These are phyloP conservation scores for Mesorhabditis spiculigera DNA, from an alignment of 2,888 invertebrate genomes.

Conservation along the genomic window DNA sequence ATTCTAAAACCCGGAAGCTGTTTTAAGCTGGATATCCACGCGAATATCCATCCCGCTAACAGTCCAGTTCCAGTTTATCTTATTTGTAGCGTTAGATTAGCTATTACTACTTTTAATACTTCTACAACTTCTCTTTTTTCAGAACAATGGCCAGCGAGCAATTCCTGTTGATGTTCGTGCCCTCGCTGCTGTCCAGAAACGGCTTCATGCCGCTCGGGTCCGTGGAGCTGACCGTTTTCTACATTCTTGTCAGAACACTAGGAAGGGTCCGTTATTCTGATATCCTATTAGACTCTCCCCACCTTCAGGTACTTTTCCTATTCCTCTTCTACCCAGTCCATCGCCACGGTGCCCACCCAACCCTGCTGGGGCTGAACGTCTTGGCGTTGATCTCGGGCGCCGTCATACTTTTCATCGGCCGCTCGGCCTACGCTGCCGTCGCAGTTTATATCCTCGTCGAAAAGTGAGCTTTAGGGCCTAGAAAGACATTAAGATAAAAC, in stretches of 20 bases:
- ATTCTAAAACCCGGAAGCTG: too few relatives aligned
- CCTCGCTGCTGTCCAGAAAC: conserved; percentile 27
- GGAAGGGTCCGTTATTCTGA: conserved; percentile 32
- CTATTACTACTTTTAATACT: too few relatives aligned
- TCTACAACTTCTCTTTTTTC: background rate
- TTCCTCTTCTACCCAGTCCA: conserved; percentile 29
- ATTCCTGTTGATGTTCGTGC: conserved; percentile 43
- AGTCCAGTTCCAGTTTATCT: too few relatives aligned
- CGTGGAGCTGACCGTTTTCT: conserved; percentile 28
- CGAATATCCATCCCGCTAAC: too few relatives aligned
- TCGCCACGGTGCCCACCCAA: conserved; percentile 30
- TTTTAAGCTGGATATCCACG: too few relatives aligned
- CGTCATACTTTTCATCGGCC: conserved; percentile 24
- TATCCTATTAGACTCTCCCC: background rate
- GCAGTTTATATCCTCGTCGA: conserved; percentile 36
- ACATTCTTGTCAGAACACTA: conserved; percentile 26
- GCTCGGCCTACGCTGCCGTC: conserved; percentile 19
- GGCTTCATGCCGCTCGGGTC: conserved; percentile 38
- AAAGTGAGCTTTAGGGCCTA: conserved; percentile 21
- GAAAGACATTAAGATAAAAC: background rate
- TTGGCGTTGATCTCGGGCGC: conserved; percentile 26
- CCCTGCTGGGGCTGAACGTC: conserved; percentile 27
- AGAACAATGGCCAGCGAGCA: conserved; percentile 36
- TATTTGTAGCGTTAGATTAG: too few relatives aligned
- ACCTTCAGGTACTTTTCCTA: conserved; percentile 35